Conservation (phyloP, 2,113 vertebrate genomes). For the Microtus richardsoni region DNA sequence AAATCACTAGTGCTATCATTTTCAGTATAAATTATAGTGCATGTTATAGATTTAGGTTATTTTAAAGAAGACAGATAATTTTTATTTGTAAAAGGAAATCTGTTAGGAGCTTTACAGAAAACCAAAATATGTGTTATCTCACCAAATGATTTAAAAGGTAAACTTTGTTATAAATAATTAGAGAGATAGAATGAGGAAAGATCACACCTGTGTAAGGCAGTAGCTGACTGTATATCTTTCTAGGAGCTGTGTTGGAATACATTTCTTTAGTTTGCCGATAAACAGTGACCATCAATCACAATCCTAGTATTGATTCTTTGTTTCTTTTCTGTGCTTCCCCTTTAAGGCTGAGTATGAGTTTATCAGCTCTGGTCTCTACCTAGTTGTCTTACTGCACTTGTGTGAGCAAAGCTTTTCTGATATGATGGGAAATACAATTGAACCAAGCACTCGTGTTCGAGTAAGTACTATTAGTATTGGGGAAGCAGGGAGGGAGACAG, state of each 20-base stretch:
- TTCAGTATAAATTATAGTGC: neutral
- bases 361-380: constrained; percentile 98
- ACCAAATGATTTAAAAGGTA: neutral
- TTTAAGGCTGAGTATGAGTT: constrained; percentile 97
- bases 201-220: neutral
- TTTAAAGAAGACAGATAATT: neutral
- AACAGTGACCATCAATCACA: neutral
- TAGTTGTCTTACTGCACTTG: constrained; percentile 97
- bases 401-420: constrained; percentile 98
- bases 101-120: constrained; percentile 9
- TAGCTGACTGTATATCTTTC: neutral
- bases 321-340: constrained; percentile 71
- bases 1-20: neutral
- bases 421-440: constrained; percentile 94
- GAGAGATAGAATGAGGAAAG: neutral
- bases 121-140: constrained; percentile 11
- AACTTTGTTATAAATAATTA: constrained; percentile 49
- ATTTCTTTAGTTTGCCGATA: constrained; percentile 61
- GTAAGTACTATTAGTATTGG: constrained; percentile 87
- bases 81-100: constrained; percentile 8
- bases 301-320: constrained; percentile 67
- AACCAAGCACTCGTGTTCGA: constrained; percentile 92
- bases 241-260: constrained; percentile 37
- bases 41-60: constrained; percentile 9
- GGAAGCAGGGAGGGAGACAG: neutral